A percentile compares a stretch with the other conserved stretches of the same genome.
These are phyloP conservation scores for Branchipolynoe longqiensis DNA, from an alignment of 2,888 invertebrate genomes.

Conservation along the genomic window DNA sequence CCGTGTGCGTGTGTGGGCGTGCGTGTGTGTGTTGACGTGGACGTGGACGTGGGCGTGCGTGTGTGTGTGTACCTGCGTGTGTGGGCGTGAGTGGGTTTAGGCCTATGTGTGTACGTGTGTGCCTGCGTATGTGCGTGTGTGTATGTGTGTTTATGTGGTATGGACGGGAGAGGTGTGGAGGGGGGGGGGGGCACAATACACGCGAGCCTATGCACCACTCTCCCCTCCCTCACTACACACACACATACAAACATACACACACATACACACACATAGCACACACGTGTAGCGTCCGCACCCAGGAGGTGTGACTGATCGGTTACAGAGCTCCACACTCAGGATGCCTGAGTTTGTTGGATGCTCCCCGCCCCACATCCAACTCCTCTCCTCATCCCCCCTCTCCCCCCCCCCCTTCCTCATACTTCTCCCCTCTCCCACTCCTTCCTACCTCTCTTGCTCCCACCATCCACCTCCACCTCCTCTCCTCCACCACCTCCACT, in stretches of 20 bases:
- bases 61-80: too few species aligned
- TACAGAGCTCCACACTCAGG: slow-evolving; percentile 45
- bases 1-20: too few species aligned
- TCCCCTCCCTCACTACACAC: background rate
- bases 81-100: too few species aligned
- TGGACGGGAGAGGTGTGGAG: too few species aligned
- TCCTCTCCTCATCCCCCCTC: too few species aligned
- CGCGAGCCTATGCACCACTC: slow-evolving; percentile 5
- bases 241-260: background rate
- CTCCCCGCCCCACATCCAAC: background rate
- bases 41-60: too few species aligned
- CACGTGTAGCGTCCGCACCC: slow-evolving; percentile 43
- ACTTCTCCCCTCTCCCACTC: background rate
- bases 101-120: too few species aligned
- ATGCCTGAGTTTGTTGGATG: background rate
- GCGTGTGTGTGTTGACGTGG: too few species aligned
- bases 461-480: background rate
- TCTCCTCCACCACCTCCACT: background rate
- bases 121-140: too few species aligned
- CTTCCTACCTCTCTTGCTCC: too few species aligned
- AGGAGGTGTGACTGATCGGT: slow-evolving; percentile 39
- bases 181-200: too few species aligned
- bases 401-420: background rate
- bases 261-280: background rate
- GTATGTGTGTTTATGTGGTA: too few species aligned